These are phyloP conservation scores for Pelusios castaneus DNA, from an alignment of 2,113 vertebrate genomes.

Conservation along the genomic window DNA sequence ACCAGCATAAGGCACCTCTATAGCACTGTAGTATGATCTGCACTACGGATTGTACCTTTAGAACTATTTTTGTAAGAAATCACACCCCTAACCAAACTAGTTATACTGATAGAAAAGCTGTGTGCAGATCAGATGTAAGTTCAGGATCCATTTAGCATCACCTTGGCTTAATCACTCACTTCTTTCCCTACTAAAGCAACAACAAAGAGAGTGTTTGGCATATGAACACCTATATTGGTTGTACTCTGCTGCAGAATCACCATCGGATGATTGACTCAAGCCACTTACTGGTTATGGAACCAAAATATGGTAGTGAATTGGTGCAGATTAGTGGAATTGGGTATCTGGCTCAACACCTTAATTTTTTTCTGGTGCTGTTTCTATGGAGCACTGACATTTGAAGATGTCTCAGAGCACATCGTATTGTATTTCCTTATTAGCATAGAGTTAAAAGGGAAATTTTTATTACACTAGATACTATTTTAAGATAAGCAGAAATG, in stretches of 20 bases:
- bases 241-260: background rate
- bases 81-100: background rate
- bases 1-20: background rate
- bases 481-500: background rate
- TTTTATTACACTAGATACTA: background rate
- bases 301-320: background rate
- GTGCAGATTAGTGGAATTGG: too few relatives aligned
- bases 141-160: background rate
- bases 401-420: background rate
- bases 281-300: background rate
- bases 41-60: background rate
- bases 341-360: background rate
- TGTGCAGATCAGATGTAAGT: background rate
- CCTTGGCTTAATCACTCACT: background rate
- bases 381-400: background rate
- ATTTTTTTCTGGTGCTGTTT: background rate
- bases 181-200: background rate
- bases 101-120: background rate
- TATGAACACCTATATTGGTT: background rate
- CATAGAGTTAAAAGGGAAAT: background rate
- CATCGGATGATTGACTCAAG: background rate
- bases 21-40: background rate
- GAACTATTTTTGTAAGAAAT: background rate
- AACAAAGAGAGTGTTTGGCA: background rate
- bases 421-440: background rate